Base-by-base conservation (phyloP, 2,113 vertebrate species). In the Oriolus oriolus region DNA sequence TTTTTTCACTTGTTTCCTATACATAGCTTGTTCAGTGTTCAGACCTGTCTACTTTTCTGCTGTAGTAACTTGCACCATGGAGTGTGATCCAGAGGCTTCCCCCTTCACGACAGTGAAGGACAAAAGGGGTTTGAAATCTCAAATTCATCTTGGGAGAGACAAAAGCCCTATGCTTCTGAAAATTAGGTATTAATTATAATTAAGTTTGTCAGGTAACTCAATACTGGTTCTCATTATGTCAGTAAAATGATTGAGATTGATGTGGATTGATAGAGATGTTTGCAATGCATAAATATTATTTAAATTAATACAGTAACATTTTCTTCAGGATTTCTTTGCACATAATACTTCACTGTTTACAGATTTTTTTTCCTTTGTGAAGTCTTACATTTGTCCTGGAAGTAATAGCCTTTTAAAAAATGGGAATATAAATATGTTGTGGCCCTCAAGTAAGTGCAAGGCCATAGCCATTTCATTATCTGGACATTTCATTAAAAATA, bases 41-140 rank as follows among this genome's bases (percentile, higher is more conserved):
- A 86, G 45, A 76, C 10, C 10, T 64, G 52, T 73, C 14, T 63
- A 11, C 19, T 73, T 76, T 90, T 80, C 12, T 23, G 15, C 26
- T 66, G 4, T 30, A 60, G 57, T 41, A 83, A 76, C 31, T 78
- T 91, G 16, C 7, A 37, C 13, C 4, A 2, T 27, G 6, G 44
- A 45, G 20, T 41, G 37, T 57, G 31, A 66, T 68, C 31, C 66
- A 93, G n/a, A 49, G 49, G 21, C 30, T 80, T 83, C 2, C 7
- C 6, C 3, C 10, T 69, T 69, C 28, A 30, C 0, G 0, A 27
- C 8, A 76, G 35, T 6, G 2, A n/a, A 61, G 28, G 26, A 56
- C 57, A 65, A 81, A 85, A 41, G 2, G 28, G 11, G 5, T 44
- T 91, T 64, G 39, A 74, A 61, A 77, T 69, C 23, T 57, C 31